Base-by-base conservation (phyloP, 2,888 invertebrate genomes). In the Hirudinaria manillensis region DNA sequence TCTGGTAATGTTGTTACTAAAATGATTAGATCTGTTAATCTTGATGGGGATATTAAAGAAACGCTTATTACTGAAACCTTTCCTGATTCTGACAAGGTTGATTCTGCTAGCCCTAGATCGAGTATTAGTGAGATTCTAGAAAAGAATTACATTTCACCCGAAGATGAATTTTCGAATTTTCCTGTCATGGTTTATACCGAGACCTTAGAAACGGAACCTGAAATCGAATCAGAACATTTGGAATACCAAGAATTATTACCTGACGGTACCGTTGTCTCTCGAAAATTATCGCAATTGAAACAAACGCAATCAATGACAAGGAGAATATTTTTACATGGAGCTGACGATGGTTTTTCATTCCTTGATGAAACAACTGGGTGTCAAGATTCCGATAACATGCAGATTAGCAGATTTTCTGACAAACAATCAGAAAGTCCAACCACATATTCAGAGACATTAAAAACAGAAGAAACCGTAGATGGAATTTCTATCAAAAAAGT, bases 241-340 rank as follows among this genome's bases (percentile, higher is more conserved):
- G 79, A 80, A 72, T 79, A 56, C 75, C 81, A 79, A 75, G 80
- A 77, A 76, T 77, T 66, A 32, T 77, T 76, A 73, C 80, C 80
- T 32, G 79, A 79, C 76, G 80, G 80, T 53, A 76, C 76, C 0
- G 74, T 75, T 56, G 77, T 80, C n/a, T 81, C 78, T 70, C 80
- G 79, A 38, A 80, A 78, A 56, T 79, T 84, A 6, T 79, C 82
- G 32, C 78, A 80, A 67, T 79, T 80, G 21, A 80, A 82, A 24
- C 77, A 77, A 65, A 81, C 81, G 3, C 82, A 82, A 67, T 80
- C 81, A 34, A 78, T 80, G 76, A 77, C 78, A 6, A 79, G 77
- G 53, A 71, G 75, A 77, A 78, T 78, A 77, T 80, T 75, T 77
- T 79, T 77, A 78, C 80, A 78, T 78, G 80, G 81, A 24, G 77